phyloP scores from a whole-genome alignment of 2,797 vertebrate genomes.

The Hoplostethus atlanticus region DNA sequence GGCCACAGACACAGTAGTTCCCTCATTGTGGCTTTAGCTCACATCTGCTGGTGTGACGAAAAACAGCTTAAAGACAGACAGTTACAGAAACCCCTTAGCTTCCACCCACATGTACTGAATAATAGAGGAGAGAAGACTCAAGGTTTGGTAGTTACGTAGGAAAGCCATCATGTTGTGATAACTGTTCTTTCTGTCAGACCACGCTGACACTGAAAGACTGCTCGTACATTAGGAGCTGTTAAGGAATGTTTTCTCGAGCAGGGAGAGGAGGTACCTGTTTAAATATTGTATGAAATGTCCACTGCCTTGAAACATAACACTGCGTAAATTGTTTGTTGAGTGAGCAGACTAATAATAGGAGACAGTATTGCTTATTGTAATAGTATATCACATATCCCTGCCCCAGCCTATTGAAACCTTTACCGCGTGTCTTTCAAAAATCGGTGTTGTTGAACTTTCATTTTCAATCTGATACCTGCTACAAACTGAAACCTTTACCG shows the following conservation, averaged over 20 bases:
- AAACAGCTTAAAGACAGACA: slow-evolving; percentile 45
- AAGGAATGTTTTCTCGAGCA: slow-evolving; percentile 47
- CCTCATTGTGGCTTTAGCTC: slow-evolving; percentile 10
- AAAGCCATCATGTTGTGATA: slow-evolving; percentile 63
- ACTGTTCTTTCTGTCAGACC: slow-evolving; percentile 43
- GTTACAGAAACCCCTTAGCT: slow-evolving; percentile 60
- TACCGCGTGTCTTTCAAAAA: background rate
- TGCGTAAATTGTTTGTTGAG: background rate
- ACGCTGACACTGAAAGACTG: slow-evolving; percentile 36
- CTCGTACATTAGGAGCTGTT: slow-evolving; percentile 28
- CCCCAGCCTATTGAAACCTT: background rate
- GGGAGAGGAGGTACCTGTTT: slow-evolving; percentile 5
- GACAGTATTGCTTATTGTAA: background rate
- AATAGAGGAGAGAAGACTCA: slow-evolving; percentile 58
- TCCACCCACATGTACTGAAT: slow-evolving; percentile 61
- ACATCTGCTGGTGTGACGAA: slow-evolving; percentile 27
- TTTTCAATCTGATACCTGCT: slow-evolving; percentile 36
- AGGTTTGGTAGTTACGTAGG: slow-evolving; percentile 43
- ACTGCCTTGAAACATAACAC: slow-evolving; percentile 17
- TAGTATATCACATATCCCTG: background rate
- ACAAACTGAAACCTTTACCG: background rate
- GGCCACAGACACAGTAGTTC: slow-evolving; percentile 14
- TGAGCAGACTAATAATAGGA: slow-evolving; percentile 10
- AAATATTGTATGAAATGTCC: background rate
- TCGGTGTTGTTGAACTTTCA: slow-evolving; percentile 3